These are phyloP conservation scores for Scylla paramamosain DNA, from an alignment of 1,140 invertebrate species.

Conservation along the genomic window DNA sequence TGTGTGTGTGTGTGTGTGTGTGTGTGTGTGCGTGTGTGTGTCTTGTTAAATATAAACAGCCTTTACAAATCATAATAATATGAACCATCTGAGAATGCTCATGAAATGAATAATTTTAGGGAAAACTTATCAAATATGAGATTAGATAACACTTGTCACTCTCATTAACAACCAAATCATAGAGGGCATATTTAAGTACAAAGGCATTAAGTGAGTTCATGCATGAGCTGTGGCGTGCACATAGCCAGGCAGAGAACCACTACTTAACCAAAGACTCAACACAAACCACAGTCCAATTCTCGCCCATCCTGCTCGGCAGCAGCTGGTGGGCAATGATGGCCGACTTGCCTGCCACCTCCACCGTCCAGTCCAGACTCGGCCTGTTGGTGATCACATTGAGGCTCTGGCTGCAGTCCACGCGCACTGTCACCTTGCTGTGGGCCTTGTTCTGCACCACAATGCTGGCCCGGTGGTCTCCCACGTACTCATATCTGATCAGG, in stretches of 20 bases:
- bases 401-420: slow-evolving; percentile 64
- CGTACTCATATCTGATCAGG: slow-evolving; percentile 73
- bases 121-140: neutral
- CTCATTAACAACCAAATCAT: too few species aligned
- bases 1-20: neutral
- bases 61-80: too few species aligned
- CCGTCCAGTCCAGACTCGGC: slow-evolving; percentile 66
- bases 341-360: slow-evolving; percentile 72
- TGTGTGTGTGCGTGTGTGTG: neutral
- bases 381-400: slow-evolving; percentile 69
- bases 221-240: neutral
- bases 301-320: slow-evolving; percentile 51
- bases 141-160: neutral
- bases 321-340: slow-evolving; percentile 76
- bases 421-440: slow-evolving; percentile 67
- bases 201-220: neutral
- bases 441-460: slow-evolving; percentile 77
- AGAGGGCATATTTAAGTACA: neutral
- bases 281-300: slow-evolving; percentile 73
- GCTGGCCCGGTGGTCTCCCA: slow-evolving; percentile 66
- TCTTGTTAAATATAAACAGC: neutral
- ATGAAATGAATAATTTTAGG: neutral
- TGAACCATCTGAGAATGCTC: too few species aligned
- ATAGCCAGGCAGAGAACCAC: slow-evolving; percentile 12
- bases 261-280: slow-evolving; percentile 70